Evolutionary conservation across 2,888 invertebrate genomes (phyloP).

Genomic region (Drosophila incognita): DNA sequence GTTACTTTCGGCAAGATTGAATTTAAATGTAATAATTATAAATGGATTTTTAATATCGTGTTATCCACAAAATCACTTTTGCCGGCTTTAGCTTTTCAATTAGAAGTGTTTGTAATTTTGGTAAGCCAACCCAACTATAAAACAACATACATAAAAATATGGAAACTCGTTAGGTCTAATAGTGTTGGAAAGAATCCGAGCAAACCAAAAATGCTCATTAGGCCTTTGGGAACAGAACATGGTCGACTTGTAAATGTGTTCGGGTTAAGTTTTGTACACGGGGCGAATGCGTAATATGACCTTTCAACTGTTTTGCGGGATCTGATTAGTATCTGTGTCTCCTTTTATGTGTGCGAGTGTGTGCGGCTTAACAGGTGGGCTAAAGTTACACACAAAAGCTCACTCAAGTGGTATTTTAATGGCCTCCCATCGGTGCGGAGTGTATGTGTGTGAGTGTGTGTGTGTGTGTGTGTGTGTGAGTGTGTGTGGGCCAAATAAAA

Average conservation of each 20-base stretch:
- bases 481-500: not conserved
- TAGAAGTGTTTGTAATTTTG: not conserved
- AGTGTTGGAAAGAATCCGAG: not conserved
- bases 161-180: not conserved
- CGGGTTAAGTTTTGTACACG: constrained; percentile 34
- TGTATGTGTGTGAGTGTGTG: not conserved
- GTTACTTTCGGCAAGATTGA: not conserved
- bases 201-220: not conserved
- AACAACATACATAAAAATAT: not conserved
- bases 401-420: constrained; percentile 56
- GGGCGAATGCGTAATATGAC: constrained; percentile 61
- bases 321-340: constrained; percentile 37
- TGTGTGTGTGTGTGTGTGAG: not conserved
- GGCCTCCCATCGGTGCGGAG: constrained; percentile 20
- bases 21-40: not conserved
- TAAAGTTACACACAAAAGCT: constrained; percentile 23
- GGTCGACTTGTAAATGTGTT: constrained; percentile 36
- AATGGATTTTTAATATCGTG: not conserved
- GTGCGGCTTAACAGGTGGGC: constrained; percentile 47
- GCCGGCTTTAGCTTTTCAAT: not conserved
- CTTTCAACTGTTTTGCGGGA: constrained; percentile 47
- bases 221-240: not conserved
- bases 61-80: not conserved
- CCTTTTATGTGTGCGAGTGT: constrained; percentile 1
- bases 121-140: not conserved